Conservation (phyloP, 2,113 vertebrate species). For the Butorides virescens region DNA sequence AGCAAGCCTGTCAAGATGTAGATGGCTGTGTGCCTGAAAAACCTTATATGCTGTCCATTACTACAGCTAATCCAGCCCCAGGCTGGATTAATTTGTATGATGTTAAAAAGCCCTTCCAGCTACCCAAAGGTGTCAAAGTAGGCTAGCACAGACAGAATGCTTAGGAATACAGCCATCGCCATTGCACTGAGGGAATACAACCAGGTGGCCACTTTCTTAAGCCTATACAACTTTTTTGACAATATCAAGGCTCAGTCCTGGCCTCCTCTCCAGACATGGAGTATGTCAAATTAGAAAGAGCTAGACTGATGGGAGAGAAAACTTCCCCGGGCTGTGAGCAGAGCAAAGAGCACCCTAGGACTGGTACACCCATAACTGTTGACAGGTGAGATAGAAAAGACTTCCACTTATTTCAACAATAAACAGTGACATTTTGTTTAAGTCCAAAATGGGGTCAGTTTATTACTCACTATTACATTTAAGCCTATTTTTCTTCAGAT, state of each 20-base stretch:
- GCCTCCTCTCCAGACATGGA: neutral
- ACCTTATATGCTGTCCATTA: conserved; percentile 58
- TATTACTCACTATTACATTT: neutral
- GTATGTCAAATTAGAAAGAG: neutral
- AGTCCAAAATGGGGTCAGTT: neutral
- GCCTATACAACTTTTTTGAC: neutral
- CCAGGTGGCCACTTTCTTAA: conserved; percentile 2
- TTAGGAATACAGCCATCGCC: neutral
- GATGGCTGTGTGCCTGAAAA: conserved; percentile 53
- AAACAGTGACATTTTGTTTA: neutral
- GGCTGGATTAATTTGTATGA: conserved; percentile 67
- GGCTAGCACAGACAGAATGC: neutral
- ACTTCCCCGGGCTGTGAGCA: neutral
- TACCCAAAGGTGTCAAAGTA: conserved; percentile 45
- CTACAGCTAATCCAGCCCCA: conserved; percentile 49
- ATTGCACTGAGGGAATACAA: neutral
- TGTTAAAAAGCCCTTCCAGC: conserved; percentile 58
- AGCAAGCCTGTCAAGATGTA: conserved; percentile 55
- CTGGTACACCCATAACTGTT: neutral
- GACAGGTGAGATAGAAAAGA: neutral
- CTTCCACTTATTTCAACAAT: neutral
- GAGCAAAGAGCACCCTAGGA: neutral
- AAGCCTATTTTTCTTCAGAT: neutral
- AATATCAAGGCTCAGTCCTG: neutral
- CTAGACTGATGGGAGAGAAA: neutral